Base-by-base conservation (phyloP, 1,140 invertebrate species). In the Dryas iulia region DNA sequence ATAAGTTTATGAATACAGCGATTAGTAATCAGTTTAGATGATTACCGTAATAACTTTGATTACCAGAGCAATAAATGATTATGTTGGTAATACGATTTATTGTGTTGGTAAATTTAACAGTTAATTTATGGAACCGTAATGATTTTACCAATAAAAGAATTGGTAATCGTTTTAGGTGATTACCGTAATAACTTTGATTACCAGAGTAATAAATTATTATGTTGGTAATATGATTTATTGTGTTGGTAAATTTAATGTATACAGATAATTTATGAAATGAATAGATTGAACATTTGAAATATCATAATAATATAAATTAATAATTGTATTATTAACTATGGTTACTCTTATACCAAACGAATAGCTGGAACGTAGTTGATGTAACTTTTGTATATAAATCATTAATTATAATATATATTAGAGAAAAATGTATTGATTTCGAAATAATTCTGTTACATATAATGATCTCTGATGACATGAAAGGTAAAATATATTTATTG, bases 301-400 rank as follows among this genome's bases (percentile, higher is more conserved):
- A 47, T 47, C 39, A 47, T 47, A 47, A 47, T 47, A 47, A 47
- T 47, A 47, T n/a, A n/a, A n/a, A n/a, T 47, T 47, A 21, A 18
- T 47, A 18, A 47, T 18, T 21, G 14, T 21, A 47, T 47, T 47
- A 47, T 47, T 47, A 21, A 47, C 39, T 21, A 47, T 47, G 39
- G 39, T 47, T 47, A 47, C 39, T 47, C 39, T 21, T 47, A 47
- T 47, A 21, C 39, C 39, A 47, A 47, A 47, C 39, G 39, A 47
- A 47, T 47, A 47, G 18, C 3, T 47, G 39, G 6, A 47, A 47
- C n/a, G 18, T 21, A 47, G 39, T 47, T 7, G 39, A 39, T 11
- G 39, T 47, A 21, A 47, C 39, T 47, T 47, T 47, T 47, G 2
- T 21, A 47, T 47, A n/a, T 47, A 47, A 47, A 47, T 47, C n/a